These are phyloP conservation scores for Lamprotornis superbus DNA, from an alignment of 2,113 vertebrate species.

Conservation along the genomic window DNA sequence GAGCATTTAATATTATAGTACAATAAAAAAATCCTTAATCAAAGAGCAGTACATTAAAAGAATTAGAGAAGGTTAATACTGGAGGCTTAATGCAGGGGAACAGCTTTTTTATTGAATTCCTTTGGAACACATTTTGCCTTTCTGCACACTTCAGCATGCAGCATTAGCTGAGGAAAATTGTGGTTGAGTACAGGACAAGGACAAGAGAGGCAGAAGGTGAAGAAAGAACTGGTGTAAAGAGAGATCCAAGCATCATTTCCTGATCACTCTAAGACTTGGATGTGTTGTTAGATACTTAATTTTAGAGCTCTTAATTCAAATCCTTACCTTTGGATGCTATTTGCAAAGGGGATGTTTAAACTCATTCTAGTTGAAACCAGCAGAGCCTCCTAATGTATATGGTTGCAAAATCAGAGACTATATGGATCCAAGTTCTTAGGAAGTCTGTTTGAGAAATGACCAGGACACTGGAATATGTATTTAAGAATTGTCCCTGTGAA, in stretches of 20 bases:
- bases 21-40: not conserved
- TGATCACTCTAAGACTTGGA: not conserved
- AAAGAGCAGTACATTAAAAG: not conserved
- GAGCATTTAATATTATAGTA: not conserved
- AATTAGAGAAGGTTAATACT: not conserved
- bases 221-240: not conserved
- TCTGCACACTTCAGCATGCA: not conserved
- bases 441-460: not conserved
- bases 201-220: not conserved
- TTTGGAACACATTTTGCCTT: not conserved
- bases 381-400: not conserved
- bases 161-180: not conserved
- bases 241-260: not conserved
- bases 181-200: not conserved
- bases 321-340: not conserved
- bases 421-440: not conserved
- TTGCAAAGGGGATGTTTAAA: not conserved
- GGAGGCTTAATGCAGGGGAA: not conserved
- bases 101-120: not conserved
- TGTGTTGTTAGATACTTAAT: not conserved
- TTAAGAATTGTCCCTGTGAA: not conserved
- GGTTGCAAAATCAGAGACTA: not conserved
- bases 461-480: not conserved
- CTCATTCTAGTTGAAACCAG: not conserved
- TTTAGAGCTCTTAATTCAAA: not conserved